Percentiles rank a stretch among this genome's conserved stretches.
Conservation (phyloP, 2,113 vertebrate genomes). For the Rhinolophus ferrumequinum region DNA sequence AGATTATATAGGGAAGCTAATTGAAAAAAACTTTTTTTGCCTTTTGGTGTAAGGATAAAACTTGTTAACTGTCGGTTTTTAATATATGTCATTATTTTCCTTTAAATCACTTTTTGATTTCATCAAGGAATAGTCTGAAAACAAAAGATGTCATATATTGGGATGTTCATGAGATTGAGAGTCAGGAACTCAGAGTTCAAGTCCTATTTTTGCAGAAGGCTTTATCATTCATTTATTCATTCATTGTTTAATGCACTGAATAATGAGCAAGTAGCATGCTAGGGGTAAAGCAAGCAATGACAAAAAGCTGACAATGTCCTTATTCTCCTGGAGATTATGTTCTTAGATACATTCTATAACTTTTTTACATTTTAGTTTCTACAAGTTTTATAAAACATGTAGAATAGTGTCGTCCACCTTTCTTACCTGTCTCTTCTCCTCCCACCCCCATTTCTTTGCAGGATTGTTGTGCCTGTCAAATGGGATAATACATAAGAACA, state of each 20-base stretch:
- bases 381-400: background rate
- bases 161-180: background rate
- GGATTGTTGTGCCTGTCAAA: background rate
- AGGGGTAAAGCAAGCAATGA: background rate
- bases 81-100: background rate
- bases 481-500: background rate
- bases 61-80: background rate
- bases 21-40: constrained; percentile 3
- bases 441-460: background rate
- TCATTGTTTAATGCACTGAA: background rate
- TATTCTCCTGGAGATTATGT: background rate
- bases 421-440: background rate
- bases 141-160: background rate
- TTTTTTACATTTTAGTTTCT: background rate
- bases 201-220: background rate
- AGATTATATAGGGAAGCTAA: constrained; percentile 22
- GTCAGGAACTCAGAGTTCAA: background rate
- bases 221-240: background rate
- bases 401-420: background rate
- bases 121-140: background rate
- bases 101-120: constrained; percentile 9
- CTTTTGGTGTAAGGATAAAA: background rate
- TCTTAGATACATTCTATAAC: background rate
- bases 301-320: no score
- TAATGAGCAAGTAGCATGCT: background rate